Base-by-base conservation (phyloP, 2,888 invertebrate genomes). In the Mythimna loreyi region DNA sequence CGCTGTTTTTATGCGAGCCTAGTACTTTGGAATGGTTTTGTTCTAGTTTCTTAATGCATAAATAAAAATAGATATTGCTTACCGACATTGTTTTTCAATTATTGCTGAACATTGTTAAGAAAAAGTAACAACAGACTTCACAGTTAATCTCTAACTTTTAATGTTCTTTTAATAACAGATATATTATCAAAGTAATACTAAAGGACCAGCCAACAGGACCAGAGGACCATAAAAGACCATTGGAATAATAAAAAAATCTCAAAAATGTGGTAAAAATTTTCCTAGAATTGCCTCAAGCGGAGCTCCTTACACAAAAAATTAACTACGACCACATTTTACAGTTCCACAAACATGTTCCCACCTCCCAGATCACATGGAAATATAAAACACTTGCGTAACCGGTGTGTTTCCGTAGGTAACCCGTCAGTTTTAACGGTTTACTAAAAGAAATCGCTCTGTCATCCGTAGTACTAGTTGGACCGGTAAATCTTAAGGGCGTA, bases 1-100 rank as follows among this genome's bases (percentile, higher is more conserved):
- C 75, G 81, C 25, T 45, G 70, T 85, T 85, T 40, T 89, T 88
- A 89, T 91, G 89, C 71, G 56, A 75, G 80, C 89, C 86, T 87
- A 64, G 89, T 90, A 86, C 79, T 70, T 84, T 23, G 45, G 64
- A 75, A 70, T 77, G 67, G 69, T 80, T 81, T 83, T 84, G 85
- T 75, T 73, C 85, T 60, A 85, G 82, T 84, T 86, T 53, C 58
- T 83, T 62, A 28, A 52, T 13, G 5, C 30, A 6, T 33, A n/a
- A 21, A 47, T 36, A 47, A 21, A 47, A 21, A 53, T 21, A 55
- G 6, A 40, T 63, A 40, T 7, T 7, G 13, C 2, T 3, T 8
- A 40, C 2, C 25, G 21, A n/a, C 16, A 25, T 23, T 25, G 25
- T 36, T 25, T 55, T 47, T 28, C 21, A n/a, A 11, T 25, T 56